phyloP scores from a whole-genome alignment of 2,888 invertebrate genomes.

The Glaucopsyche alexis region DNA sequence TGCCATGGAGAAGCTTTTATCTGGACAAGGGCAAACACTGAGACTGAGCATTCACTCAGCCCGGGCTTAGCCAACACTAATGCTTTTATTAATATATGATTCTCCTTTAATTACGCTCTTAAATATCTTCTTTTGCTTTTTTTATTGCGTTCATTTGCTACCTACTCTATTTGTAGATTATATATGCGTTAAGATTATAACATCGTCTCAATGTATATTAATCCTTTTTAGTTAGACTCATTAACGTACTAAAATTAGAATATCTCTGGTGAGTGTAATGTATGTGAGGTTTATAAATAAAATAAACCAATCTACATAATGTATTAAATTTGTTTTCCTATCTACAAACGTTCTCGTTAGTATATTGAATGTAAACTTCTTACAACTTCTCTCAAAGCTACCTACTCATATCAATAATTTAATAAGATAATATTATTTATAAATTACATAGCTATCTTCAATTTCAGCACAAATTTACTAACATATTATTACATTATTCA shows the following conservation, averaged over 20 bases:
- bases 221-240: too few species aligned
- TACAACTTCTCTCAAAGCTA: not conserved
- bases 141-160: not conserved
- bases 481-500: not conserved
- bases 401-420: not conserved
- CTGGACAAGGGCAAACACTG: conserved; percentile 76
- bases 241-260: too few species aligned
- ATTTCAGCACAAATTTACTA: not conserved
- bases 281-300: too few species aligned
- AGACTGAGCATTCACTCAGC: conserved; percentile 73
- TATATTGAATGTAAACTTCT: not conserved
- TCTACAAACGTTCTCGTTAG: not conserved
- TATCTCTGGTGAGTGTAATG: too few species aligned
- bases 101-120: not conserved
- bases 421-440: not conserved
- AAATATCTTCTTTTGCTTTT: not conserved
- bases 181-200: not conserved
- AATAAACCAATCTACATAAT: too few species aligned
- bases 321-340: not conserved
- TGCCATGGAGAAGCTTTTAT: conserved; percentile 80
- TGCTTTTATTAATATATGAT: conserved; percentile 28
- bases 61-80: conserved; percentile 49
- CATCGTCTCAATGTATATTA: too few species aligned
- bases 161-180: not conserved
- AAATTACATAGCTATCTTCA: not conserved